These are phyloP conservation scores for Xanthorhoe spadicearia DNA, from an alignment of 2,888 invertebrate genomes.

Conservation along the genomic window DNA sequence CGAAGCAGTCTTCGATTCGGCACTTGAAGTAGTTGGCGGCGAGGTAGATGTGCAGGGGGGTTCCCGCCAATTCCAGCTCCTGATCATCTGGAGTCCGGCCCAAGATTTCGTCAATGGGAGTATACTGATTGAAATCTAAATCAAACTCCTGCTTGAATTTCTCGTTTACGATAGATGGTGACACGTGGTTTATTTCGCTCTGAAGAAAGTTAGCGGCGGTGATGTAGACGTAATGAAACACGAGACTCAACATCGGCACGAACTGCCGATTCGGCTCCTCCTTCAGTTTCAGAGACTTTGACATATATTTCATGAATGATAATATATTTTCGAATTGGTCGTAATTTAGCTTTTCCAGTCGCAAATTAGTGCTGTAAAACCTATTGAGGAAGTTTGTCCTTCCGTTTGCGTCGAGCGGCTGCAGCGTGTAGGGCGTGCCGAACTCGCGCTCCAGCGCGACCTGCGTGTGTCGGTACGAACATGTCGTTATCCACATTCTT, in stretches of 20 bases:
- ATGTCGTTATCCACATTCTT: conserved; percentile 55
- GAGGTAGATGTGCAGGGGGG: conserved; percentile 56
- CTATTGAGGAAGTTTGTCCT: conserved; percentile 48
- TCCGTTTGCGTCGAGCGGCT: conserved; percentile 43
- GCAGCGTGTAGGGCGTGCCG: conserved; percentile 46
- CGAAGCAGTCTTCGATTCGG: conserved; percentile 49
- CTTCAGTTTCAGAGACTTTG: conserved; percentile 29
- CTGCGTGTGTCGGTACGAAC: conserved; percentile 45
- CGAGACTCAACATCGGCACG: conserved; percentile 49
- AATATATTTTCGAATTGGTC: conserved; percentile 51
- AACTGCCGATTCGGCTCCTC: conserved; percentile 39
- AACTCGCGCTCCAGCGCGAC: conserved; percentile 43
- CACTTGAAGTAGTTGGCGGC: conserved; percentile 52
- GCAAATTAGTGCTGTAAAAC: conserved; percentile 53
- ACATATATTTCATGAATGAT: conserved; percentile 46
- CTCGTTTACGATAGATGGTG: conserved; percentile 44
- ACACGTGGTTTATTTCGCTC: conserved; percentile 49
- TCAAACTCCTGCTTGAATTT: conserved; percentile 46
- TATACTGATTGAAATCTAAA: conserved; percentile 43
- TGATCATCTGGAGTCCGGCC: conserved; percentile 43
- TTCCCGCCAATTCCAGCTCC: conserved; percentile 49
- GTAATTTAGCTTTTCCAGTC: conserved; percentile 51
- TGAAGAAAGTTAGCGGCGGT: conserved; percentile 46
- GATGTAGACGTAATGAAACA: conserved; percentile 50
- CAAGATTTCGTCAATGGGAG: conserved; percentile 45